These are phyloP conservation scores for Corvus cornix DNA, from an alignment of 2,113 vertebrate genomes.

Conservation along the genomic window DNA sequence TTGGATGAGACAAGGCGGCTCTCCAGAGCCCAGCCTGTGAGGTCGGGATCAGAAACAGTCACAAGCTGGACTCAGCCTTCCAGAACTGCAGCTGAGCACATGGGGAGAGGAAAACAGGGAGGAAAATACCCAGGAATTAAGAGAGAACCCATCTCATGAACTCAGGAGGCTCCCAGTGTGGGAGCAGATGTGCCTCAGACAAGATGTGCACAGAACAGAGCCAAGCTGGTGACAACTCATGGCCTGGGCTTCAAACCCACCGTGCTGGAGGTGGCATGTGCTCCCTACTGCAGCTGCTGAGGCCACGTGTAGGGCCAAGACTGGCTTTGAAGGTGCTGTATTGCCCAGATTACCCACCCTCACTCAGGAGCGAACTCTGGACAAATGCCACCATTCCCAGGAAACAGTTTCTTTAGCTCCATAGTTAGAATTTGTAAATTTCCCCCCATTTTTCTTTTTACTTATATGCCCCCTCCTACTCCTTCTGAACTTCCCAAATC, in stretches of 20 bases:
- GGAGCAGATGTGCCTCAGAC: neutral
- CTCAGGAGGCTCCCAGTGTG: neutral
- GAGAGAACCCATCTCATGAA: neutral
- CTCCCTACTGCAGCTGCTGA: neutral
- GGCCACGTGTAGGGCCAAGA: neutral
- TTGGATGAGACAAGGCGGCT: neutral
- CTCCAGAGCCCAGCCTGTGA: neutral
- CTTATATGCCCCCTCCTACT: neutral
- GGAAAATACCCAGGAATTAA: neutral
- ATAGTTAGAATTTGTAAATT: accelerated
- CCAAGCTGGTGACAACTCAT: neutral
- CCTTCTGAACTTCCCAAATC: constrained; percentile 6
- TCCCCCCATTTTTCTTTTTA: neutral
- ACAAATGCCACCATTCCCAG: neutral
- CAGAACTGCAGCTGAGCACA: accelerated
- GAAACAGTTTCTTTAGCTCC: neutral
- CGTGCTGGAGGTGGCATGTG: accelerated
- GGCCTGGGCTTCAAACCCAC: neutral
- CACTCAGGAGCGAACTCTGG: neutral
- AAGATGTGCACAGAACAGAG: neutral
- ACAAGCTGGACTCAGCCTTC: neutral
- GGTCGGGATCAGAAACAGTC: accelerated
- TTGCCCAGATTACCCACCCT: neutral
- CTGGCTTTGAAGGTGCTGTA: neutral
- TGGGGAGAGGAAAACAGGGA: neutral